These are phyloP conservation scores for Typhlomys cinereus DNA, from an alignment of 2,113 vertebrate genomes.

Conservation along the genomic window DNA sequence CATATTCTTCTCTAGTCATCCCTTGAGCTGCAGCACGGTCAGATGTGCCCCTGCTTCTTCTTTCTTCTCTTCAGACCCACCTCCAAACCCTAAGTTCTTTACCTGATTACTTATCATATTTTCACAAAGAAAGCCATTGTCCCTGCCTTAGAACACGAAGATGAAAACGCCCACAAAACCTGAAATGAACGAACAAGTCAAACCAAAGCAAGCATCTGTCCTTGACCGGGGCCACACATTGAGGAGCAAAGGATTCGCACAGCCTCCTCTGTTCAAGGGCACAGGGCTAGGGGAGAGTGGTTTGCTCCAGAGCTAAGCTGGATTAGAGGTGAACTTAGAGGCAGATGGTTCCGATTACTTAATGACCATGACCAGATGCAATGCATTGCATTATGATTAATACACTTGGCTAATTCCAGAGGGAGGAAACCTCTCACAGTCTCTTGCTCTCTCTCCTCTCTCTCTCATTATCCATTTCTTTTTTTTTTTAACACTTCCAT, in stretches of 20 bases:
- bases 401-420: constrained; percentile 82
- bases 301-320: constrained; percentile 94
- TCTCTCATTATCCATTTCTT: neutral
- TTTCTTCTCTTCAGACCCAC: constrained; percentile 91
- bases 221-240: constrained; percentile 21
- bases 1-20: constrained; percentile 97
- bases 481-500: too few relatives aligned
- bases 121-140: constrained; percentile 96
- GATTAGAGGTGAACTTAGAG: constrained; percentile 95
- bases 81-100: constrained; percentile 94
- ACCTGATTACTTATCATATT: constrained; percentile 94
- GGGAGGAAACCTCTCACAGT: neutral
- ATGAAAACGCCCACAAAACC: neutral
- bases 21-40: constrained; percentile 94
- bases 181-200: neutral
- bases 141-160: constrained; percentile 31
- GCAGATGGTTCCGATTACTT: constrained; percentile 95
- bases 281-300: constrained; percentile 84
- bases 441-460: neutral
- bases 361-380: constrained; percentile 82
- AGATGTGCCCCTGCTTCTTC: constrained; percentile 90
- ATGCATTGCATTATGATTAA: constrained; percentile 84
- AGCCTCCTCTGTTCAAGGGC: constrained; percentile 88
- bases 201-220: constrained; percentile 21
- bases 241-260: constrained; percentile 78